Conservation (phyloP, 2,888 invertebrate genomes). For the Cantharis rustica region DNA sequence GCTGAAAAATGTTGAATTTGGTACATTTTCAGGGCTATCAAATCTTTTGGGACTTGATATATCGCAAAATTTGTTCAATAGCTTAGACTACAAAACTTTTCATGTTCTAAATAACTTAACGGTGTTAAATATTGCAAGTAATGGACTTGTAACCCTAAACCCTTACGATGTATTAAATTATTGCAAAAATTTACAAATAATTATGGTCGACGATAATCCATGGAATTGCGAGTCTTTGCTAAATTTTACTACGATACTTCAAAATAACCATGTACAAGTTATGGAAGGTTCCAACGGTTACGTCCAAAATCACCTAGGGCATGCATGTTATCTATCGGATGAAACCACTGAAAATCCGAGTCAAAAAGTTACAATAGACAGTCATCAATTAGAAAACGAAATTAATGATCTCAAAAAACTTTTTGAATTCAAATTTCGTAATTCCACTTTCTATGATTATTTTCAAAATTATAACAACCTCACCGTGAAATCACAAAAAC, state of each 20-base stretch:
- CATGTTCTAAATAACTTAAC: constrained; percentile 6
- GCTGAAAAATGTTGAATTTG: constrained; percentile 10
- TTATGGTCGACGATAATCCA: constrained; percentile 12
- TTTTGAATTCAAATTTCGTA: constrained; percentile 1
- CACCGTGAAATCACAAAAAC: not conserved
- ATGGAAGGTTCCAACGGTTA: not conserved
- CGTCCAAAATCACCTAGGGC: not conserved
- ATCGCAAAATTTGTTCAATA: constrained; percentile 6
- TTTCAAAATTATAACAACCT: constrained; percentile 3
- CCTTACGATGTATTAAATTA: constrained; percentile 4
- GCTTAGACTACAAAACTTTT: constrained; percentile 12
- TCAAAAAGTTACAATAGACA: not conserved
- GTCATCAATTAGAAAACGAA: not conserved
- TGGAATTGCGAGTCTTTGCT: constrained; percentile 22
- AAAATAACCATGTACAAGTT: not conserved
- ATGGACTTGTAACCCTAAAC: constrained; percentile 12
- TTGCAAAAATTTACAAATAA: not conserved
- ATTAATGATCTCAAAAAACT: not conserved
- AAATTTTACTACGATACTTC: not conserved
- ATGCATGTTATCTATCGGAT: constrained; percentile 3
- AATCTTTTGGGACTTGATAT: constrained; percentile 5
- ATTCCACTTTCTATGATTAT: constrained; percentile 9
- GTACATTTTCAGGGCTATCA: constrained; percentile 14
- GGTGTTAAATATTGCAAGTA: constrained; percentile 11
- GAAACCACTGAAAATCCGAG: not conserved